Conservation (phyloP, 1,140 invertebrate species). For the Drosophila mauritiana region DNA sequence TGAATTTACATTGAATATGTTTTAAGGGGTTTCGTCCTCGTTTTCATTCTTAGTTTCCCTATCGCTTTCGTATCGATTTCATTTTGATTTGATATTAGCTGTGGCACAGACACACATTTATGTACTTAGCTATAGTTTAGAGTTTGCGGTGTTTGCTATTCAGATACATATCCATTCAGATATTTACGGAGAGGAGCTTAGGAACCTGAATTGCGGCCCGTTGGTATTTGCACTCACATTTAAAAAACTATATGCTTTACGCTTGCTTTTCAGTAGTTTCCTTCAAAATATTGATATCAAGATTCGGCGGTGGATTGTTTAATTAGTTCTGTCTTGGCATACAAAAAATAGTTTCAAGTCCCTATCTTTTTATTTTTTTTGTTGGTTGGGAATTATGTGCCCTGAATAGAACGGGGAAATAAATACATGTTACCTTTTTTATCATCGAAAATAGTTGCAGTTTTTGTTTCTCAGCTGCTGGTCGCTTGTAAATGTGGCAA, state of each 20-base stretch:
- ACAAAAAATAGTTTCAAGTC: slow-evolving; percentile 49
- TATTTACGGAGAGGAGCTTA: slow-evolving; percentile 53
- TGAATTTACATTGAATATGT: slow-evolving; percentile 67
- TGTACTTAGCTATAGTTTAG: slow-evolving; percentile 47
- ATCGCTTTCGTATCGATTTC: slow-evolving; percentile 22
- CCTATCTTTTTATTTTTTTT: slow-evolving; percentile 8
- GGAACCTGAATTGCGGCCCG: slow-evolving; percentile 69
- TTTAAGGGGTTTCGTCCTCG: slow-evolving; percentile 21
- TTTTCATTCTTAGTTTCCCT: slow-evolving; percentile 30
- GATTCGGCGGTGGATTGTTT: slow-evolving; percentile 57
- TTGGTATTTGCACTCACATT: slow-evolving; percentile 47
- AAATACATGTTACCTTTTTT: slow-evolving; percentile 24
- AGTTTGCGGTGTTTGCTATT: slow-evolving; percentile 38
- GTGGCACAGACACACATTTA: slow-evolving; percentile 50
- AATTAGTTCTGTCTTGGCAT: slow-evolving; percentile 51
- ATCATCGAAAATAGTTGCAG: slow-evolving; percentile 67
- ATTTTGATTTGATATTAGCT: slow-evolving; percentile 31
- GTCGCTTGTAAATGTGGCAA: slow-evolving; percentile 71
- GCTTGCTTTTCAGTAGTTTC: slow-evolving; percentile 12
- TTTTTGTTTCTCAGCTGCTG: slow-evolving; percentile 19
- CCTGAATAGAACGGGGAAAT: slow-evolving; percentile 28
- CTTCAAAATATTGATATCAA: slow-evolving; percentile 36
- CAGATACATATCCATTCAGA: slow-evolving; percentile 21
- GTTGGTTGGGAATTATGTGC: slow-evolving; percentile 1
- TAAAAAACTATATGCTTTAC: slow-evolving; percentile 46